These are phyloP conservation scores for Mormyrus iriodes DNA, from an alignment of 2,113 vertebrate genomes.

Conservation along the genomic window DNA sequence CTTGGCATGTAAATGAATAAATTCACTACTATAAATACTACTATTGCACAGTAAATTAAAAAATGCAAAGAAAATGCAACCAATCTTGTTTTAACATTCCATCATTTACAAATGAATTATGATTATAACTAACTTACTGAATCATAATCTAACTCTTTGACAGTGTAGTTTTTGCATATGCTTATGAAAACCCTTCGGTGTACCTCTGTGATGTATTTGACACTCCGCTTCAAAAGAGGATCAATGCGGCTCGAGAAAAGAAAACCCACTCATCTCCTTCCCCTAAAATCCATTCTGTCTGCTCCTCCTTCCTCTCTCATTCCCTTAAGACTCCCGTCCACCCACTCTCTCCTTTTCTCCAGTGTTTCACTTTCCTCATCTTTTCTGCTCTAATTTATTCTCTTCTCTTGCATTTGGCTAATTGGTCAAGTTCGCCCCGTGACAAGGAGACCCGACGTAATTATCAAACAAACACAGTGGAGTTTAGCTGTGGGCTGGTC, in stretches of 20 bases:
- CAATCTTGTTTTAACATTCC: not conserved
- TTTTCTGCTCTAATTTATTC: constrained; percentile 55
- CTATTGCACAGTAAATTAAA: not conserved
- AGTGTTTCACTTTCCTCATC: constrained; percentile 43
- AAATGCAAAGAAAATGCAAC: not conserved
- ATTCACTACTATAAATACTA: not conserved
- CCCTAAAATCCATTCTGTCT: constrained; percentile 34
- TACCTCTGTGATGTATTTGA: constrained; percentile 41
- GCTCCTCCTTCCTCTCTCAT: constrained; percentile 36
- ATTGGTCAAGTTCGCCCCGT: constrained; percentile 63
- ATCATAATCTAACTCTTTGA: constrained; percentile 30
- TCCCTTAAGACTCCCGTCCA: constrained; percentile 34
- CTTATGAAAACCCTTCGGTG: constrained; percentile 25
- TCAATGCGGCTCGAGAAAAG: constrained; percentile 47
- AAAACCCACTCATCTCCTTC: constrained; percentile 32
- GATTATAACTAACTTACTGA: constrained; percentile 40
- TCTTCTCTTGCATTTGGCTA: constrained; percentile 53
- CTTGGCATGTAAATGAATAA: not conserved
- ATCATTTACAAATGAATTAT: not conserved
- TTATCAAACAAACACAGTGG: constrained; percentile 63
- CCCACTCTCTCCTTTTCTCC: constrained; percentile 22
- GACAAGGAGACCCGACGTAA: constrained; percentile 62
- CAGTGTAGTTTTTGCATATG: not conserved
- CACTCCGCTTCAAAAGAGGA: constrained; percentile 45
- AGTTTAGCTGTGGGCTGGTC: constrained; percentile 59